Evolutionary conservation across 30 jellyfish, hydroid and myxozoan species (phyloP).

Genomic region (Chironex yamaguchii): DNA sequence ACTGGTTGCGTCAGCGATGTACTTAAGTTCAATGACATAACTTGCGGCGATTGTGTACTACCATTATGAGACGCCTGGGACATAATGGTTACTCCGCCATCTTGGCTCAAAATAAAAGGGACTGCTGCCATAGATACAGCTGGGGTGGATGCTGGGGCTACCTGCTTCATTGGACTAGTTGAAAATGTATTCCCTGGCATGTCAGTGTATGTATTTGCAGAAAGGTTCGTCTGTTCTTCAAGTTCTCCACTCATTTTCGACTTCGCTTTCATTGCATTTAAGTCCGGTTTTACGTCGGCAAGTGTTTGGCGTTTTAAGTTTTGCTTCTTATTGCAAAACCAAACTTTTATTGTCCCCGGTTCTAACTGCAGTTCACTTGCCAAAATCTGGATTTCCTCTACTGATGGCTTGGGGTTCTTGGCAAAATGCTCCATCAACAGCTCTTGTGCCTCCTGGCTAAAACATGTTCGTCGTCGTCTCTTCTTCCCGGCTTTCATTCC

Average conservation of each 20-base stretch:
- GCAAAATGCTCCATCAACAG: conserved; percentile 74
- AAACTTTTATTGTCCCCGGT: conserved; percentile 81
- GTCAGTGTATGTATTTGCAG: background rate
- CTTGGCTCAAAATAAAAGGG: conserved; percentile 93
- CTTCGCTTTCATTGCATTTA: conserved; percentile 46
- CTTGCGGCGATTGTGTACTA: conserved; percentile 51
- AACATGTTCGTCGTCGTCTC: conserved; percentile 94
- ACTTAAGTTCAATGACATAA: conserved; percentile 47
- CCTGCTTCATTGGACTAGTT: conserved; percentile 55
- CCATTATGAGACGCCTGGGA: conserved; percentile 66
- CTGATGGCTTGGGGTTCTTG: conserved; percentile 93
- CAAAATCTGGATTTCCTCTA: conserved; percentile 80
- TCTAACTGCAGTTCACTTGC: conserved; percentile 81
- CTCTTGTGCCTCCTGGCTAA: conserved; percentile 83
- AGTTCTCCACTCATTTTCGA: conserved; percentile 51
- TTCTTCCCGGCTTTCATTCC: conserved; percentile 78
- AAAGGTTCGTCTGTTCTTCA: conserved; percentile 2
- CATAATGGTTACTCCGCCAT: conserved; percentile 84
- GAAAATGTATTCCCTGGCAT: conserved; percentile 42
- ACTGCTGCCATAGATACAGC: conserved; percentile 77
- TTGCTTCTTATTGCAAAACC: conserved; percentile 97
- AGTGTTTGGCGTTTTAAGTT: conserved; percentile 65
- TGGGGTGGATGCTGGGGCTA: conserved; percentile 80
- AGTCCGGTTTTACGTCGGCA: conserved; percentile 75
- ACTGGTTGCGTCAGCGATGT: conserved; percentile 79